phyloP scores from a whole-genome alignment of 2,113 vertebrate genomes.

The Polypterus senegalus region DNA sequence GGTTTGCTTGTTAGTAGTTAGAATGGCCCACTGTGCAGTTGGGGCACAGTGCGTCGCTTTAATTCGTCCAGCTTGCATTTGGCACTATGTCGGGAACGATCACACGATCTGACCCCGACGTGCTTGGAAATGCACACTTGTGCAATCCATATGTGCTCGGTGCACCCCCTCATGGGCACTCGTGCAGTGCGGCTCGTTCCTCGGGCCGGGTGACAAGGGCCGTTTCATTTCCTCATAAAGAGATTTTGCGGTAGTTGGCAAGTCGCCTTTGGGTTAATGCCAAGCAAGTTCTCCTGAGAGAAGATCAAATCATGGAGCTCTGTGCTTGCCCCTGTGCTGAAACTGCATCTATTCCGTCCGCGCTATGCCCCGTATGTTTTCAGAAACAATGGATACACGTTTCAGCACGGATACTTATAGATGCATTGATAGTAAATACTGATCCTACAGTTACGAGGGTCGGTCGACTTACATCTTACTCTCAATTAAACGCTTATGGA shows the following conservation, averaged over 20 bases:
- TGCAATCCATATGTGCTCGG: conserved; percentile 35
- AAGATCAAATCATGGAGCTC: conserved; percentile 24
- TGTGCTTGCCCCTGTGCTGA: no score
- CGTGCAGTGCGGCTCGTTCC: conserved; percentile 33
- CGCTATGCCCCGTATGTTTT: no score
- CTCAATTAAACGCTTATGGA: no score
- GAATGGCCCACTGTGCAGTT: conserved; percentile 30
- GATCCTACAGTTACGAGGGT: no score
- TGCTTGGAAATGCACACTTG: conserved; percentile 57
- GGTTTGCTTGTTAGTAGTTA: conserved; percentile 38
- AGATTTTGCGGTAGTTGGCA: background rate
- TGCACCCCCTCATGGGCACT: conserved; percentile 44
- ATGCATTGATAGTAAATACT: no score
- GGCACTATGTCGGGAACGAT: conserved; percentile 52
- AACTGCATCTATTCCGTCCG: no score
- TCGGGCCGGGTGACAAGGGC: background rate
- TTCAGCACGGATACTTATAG: no score
- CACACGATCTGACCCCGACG: conserved; percentile 53
- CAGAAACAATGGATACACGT: no score
- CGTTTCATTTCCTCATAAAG: background rate
- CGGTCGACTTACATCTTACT: no score
- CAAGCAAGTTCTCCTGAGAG: conserved; percentile 25
- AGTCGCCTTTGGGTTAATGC: conserved; percentile 30
- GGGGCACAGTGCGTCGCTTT: conserved; percentile 39
- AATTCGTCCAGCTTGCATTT: conserved; percentile 47